Conservation (phyloP, 2,113 vertebrate species). For the Hucho hucho region DNA sequence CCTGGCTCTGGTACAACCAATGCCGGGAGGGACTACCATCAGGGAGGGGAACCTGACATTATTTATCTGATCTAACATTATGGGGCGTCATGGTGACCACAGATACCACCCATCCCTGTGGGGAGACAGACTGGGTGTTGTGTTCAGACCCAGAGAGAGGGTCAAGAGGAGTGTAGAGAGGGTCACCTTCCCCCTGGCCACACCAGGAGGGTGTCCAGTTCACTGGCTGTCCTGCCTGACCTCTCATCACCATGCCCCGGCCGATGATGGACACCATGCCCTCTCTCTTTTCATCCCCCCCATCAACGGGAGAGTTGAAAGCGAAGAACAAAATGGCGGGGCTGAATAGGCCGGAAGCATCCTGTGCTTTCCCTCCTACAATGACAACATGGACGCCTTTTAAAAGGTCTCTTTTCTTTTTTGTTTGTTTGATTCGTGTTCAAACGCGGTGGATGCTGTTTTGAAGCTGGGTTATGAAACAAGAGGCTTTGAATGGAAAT, state of each 20-base stretch:
- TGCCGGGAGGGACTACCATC: not conserved
- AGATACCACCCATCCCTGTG: not conserved
- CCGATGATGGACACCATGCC: not conserved
- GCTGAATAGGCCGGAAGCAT: not conserved
- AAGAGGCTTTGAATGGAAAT: not conserved
- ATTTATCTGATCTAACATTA: not conserved
- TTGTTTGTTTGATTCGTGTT: not conserved
- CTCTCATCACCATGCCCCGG: not conserved
- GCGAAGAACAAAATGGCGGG: slow-evolving; percentile 17
- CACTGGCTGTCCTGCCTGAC: not conserved
- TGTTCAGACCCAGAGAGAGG: not conserved
- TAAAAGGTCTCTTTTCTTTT: not conserved
- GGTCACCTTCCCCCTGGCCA: not conserved
- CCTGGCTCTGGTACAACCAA: not conserved
- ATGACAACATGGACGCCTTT: not conserved
- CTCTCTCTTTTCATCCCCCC: slow-evolving; percentile 29
- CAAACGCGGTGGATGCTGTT: not conserved
- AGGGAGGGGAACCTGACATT: not conserved
- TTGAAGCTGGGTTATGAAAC: not conserved
- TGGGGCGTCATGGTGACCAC: not conserved
- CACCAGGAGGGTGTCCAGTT: slow-evolving; percentile 2
- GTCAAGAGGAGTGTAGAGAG: not conserved
- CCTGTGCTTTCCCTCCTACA: slow-evolving; percentile 9
- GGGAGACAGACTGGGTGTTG: not conserved
- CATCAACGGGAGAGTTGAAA: slow-evolving; percentile 28